These are phyloP conservation scores for Pachypanchax playfairii DNA, from an alignment of 2,113 vertebrate species.

Conservation along the genomic window DNA sequence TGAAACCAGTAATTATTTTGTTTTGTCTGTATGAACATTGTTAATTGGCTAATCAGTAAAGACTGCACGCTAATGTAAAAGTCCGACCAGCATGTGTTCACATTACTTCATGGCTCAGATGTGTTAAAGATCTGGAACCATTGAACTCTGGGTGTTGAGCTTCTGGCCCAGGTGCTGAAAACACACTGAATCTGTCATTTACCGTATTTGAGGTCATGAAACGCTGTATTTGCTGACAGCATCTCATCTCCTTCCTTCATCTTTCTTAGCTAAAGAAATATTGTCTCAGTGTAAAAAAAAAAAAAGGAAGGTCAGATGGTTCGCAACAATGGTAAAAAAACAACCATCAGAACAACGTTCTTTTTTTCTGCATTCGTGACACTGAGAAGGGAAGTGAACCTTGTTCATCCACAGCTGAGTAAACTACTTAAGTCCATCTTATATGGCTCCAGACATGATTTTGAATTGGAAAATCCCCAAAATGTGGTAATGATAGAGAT, in stretches of 20 bases:
- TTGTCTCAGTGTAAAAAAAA: conserved; percentile 59
- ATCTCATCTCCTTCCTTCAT: conserved; percentile 64
- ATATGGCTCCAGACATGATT: conserved; percentile 61
- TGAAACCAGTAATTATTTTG: no score
- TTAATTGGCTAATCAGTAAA: no score
- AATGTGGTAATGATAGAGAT: conserved; percentile 70
- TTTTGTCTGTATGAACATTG: no score
- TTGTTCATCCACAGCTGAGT: conserved; percentile 77
- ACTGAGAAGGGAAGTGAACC: conserved; percentile 61
- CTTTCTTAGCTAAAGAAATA: conserved; percentile 66
- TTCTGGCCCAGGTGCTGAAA: conserved; percentile 48
- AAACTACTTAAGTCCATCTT: conserved; percentile 78
- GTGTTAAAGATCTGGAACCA: neutral
- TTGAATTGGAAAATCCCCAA: conserved; percentile 65
- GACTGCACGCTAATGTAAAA: no score
- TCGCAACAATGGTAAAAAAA: conserved; percentile 67
- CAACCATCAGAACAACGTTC: conserved; percentile 45
- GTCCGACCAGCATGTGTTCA: neutral
- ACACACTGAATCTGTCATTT: conserved; percentile 20
- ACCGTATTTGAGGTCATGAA: conserved; percentile 48
- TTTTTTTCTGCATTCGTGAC: conserved; percentile 50
- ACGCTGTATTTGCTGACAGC: conserved; percentile 53
- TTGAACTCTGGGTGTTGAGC: conserved; percentile 10
- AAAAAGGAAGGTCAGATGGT: conserved; percentile 64
- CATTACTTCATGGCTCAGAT: neutral